A percentile compares a stretch with the other conserved stretches of the same genome.
phyloP scores from a whole-genome alignment of 2,888 invertebrate species.

The Polymixis flavicincta region DNA sequence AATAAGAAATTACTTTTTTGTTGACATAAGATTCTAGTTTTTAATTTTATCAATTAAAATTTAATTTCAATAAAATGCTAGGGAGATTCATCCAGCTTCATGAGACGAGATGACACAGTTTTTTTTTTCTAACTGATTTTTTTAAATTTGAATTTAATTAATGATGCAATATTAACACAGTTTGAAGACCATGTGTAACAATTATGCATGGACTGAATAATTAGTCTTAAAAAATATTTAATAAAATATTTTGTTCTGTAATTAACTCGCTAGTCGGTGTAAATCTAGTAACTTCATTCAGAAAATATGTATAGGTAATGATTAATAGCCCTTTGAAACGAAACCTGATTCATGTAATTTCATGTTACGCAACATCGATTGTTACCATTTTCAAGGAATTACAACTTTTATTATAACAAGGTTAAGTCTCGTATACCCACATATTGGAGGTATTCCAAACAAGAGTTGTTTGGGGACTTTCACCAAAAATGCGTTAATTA shows the following conservation, averaged over 20 bases:
- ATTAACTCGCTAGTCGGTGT: neutral
- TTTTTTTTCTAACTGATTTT: neutral
- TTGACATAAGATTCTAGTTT: neutral
- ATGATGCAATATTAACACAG: neutral
- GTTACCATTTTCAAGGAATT: conserved; percentile 61
- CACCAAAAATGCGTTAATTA: conserved; percentile 50
- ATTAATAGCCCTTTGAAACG: conserved; percentile 38
- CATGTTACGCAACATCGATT: conserved; percentile 50
- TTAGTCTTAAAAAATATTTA: neutral
- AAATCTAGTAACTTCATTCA: neutral
- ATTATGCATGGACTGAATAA: neutral
- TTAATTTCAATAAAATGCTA: neutral
- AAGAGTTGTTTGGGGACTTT: conserved; percentile 40
- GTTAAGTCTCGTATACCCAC: conserved; percentile 44
- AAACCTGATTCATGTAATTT: conserved; percentile 47
- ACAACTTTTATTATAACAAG: conserved; percentile 61
- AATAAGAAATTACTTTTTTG: neutral
- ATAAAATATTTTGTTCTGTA: neutral
- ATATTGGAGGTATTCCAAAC: conserved; percentile 33
- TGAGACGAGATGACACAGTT: neutral
- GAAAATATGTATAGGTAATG: neutral
- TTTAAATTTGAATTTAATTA: neutral
- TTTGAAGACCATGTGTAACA: neutral
- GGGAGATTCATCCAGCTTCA: neutral
- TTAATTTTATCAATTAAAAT: neutral